Percentiles rank a stretch among this genome's conserved stretches.
Conservation (phyloP, 2,113 vertebrate genomes). For the Electrona antarctica region DNA sequence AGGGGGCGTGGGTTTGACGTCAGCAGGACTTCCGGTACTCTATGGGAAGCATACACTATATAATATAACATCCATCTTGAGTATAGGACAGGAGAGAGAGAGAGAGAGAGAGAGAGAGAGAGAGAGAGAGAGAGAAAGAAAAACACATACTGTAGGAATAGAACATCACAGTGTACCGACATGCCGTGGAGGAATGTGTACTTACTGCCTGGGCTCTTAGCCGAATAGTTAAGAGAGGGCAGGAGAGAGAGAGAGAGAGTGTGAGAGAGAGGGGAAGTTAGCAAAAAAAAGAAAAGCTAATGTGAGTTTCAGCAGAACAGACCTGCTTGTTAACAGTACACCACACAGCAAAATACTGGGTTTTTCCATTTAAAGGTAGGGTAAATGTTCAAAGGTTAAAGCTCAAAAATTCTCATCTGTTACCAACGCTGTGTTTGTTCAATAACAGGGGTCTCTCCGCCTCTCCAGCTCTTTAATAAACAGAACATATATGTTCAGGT, state of each 20-base stretch:
- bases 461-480: too few relatives aligned
- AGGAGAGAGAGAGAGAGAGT: slow-evolving; percentile 54
- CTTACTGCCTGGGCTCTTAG: slow-evolving; percentile 77
- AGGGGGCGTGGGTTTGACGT: too few relatives aligned
- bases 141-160: slow-evolving; percentile 34
- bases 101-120: neutral
- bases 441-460: too few relatives aligned
- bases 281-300: slow-evolving; percentile 57
- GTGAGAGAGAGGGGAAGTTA: slow-evolving; percentile 66
- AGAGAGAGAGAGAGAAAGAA: slow-evolving; percentile 11
- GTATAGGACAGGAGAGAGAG: neutral
- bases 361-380: too few relatives aligned
- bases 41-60: too few relatives aligned
- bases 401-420: too few relatives aligned
- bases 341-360: too few relatives aligned
- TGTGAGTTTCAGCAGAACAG: slow-evolving; percentile 34
- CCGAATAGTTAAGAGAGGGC: slow-evolving; percentile 68
- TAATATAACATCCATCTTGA: too few relatives aligned
- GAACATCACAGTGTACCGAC: slow-evolving; percentile 45
- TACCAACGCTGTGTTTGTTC: too few relatives aligned
- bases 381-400: too few relatives aligned
- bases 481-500: too few relatives aligned
- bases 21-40: too few relatives aligned
- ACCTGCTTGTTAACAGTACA: neutral
- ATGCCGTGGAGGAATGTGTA: slow-evolving; percentile 68